These are phyloP conservation scores for Pardalotus punctatus DNA, from an alignment of 2,113 vertebrate genomes.

Conservation along the genomic window DNA sequence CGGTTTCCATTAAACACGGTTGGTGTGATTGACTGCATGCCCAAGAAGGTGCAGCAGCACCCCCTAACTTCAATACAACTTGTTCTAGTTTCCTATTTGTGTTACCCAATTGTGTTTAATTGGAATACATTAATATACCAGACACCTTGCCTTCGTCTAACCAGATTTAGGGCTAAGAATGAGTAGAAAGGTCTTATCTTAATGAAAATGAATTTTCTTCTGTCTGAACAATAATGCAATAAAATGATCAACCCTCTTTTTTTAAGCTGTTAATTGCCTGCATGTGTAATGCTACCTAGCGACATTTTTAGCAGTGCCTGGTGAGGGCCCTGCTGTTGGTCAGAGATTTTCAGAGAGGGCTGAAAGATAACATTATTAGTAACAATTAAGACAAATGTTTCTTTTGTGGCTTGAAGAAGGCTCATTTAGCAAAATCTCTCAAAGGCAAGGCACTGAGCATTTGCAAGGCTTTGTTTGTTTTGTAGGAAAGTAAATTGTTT, in stretches of 20 bases:
- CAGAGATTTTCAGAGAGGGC: constrained; percentile 8
- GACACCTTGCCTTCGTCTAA: neutral
- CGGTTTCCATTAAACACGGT: neutral
- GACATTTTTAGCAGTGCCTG: neutral
- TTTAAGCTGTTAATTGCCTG: constrained; percentile 45
- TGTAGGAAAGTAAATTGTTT: neutral
- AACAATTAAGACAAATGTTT: constrained; percentile 63
- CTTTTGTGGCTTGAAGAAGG: constrained; percentile 9
- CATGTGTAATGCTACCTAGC: neutral
- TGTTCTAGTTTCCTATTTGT: neutral
- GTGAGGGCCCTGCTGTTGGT: neutral
- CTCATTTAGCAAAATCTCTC: constrained; percentile 52
- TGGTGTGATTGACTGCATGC: neutral
- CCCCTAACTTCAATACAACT: neutral
- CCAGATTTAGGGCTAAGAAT: constrained; percentile 47
- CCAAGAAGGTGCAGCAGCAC: neutral
- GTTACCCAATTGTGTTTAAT: neutral
- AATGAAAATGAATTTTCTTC: constrained; percentile 60
- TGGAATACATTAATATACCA: constrained; percentile 35
- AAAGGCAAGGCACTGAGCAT: neutral
- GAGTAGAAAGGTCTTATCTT: constrained; percentile 47
- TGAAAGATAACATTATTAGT: constrained; percentile 53
- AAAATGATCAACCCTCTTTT: neutral
- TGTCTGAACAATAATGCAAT: constrained; percentile 48
- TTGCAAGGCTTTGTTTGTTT: constrained; percentile 30